Percentiles rank a stretch among this genome's conserved stretches.
phyloP scores from a whole-genome alignment of 1,140 invertebrate species.

The Oryctes rhinoceros region DNA sequence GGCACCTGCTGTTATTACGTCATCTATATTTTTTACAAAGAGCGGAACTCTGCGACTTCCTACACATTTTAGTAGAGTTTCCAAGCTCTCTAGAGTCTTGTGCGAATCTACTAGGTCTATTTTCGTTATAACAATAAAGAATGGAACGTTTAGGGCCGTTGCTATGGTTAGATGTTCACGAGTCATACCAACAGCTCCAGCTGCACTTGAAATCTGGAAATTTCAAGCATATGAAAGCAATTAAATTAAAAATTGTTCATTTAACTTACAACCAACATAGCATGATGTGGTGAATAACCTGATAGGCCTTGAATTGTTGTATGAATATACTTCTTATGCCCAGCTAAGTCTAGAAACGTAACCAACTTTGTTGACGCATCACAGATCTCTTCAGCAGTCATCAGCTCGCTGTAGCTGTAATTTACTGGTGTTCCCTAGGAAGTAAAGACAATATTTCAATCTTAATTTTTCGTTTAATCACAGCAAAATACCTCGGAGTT shows the following conservation, averaged over 20 bases:
- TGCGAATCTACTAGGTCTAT: conserved; percentile 77
- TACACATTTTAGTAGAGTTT: conserved; percentile 70
- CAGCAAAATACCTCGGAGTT: conserved; percentile 69
- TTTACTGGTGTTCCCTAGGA: conserved; percentile 74
- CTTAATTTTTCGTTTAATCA: not conserved
- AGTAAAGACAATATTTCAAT: conserved; percentile 43
- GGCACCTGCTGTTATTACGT: conserved; percentile 74
- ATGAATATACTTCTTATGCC: conserved; percentile 94
- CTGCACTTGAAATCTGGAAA: conserved; percentile 66
- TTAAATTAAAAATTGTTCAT: not conserved
- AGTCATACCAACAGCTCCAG: conserved; percentile 74
- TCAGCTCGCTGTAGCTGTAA: conserved; percentile 89
- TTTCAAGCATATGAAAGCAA: not conserved
- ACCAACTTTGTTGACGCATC: conserved; percentile 90
- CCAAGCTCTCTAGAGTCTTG: conserved; percentile 70
- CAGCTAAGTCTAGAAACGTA: conserved; percentile 95
- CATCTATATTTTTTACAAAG: conserved; percentile 73
- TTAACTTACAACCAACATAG: conserved; percentile 84
- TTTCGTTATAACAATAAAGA: conserved; percentile 92
- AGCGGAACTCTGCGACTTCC: conserved; percentile 67
- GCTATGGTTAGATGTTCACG: conserved; percentile 88
- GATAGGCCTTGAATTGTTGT: conserved; percentile 95
- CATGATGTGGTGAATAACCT: conserved; percentile 94
- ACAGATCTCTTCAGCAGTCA: conserved; percentile 94
- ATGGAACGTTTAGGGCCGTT: conserved; percentile 84